phyloP scores from a whole-genome alignment of 2,113 vertebrate genomes.

The Dolichallabes microphthalmus region DNA sequence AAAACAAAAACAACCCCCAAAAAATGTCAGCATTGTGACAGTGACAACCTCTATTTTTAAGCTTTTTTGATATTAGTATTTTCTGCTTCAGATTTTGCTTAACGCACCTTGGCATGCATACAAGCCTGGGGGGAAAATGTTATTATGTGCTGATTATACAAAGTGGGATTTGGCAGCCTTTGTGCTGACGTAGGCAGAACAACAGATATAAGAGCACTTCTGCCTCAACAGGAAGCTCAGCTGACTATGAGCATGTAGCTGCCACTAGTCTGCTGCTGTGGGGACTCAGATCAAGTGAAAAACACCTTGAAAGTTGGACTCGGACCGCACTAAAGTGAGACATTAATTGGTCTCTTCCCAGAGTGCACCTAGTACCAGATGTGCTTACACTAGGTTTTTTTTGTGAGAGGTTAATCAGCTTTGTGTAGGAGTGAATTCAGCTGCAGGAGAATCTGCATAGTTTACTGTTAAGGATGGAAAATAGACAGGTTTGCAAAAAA shows the following conservation, averaged over 20 bases:
- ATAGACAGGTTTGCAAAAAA: not conserved
- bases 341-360: constrained; percentile 36
- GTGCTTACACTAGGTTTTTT: not conserved
- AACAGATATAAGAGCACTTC: constrained; percentile 44
- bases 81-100: not conserved
- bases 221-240: constrained; percentile 33
- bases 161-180: constrained; percentile 37
- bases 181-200: constrained; percentile 30
- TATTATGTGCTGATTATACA: constrained; percentile 41
- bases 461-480: not conserved
- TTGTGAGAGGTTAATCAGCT: not conserved
- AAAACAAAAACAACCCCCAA: not conserved
- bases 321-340: not conserved
- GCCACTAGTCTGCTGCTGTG: constrained; percentile 2
- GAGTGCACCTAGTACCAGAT: constrained; percentile 4
- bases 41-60: not conserved
- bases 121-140: not conserved
- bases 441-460: not conserved
- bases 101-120: not conserved
- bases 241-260: constrained; percentile 30
- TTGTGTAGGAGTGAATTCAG: not conserved
- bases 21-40: not conserved
- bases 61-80: constrained; percentile 16
- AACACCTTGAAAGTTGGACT: constrained; percentile 28
- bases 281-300: constrained; percentile 13